Evolutionary conservation across 2,888 invertebrate species (phyloP).

Genomic region (Opisthograptis luteolata): DNA sequence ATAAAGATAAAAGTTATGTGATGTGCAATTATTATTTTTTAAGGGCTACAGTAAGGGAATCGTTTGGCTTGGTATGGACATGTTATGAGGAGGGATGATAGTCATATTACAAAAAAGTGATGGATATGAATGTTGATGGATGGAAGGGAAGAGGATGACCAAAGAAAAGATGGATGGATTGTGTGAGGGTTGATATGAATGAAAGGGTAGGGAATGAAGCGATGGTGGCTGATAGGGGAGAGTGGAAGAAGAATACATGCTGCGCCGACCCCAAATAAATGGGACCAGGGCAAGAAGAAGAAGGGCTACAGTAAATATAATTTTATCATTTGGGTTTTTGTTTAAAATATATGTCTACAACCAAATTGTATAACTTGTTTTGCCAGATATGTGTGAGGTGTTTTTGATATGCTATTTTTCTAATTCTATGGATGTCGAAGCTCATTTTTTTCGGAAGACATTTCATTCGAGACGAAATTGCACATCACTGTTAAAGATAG

Average conservation of each 20-base stretch:
- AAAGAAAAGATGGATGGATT: too few species aligned
- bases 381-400: conserved; percentile 29
- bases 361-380: not conserved
- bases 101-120: too few species aligned
- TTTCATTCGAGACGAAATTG: conserved; percentile 44
- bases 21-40: conserved; percentile 33
- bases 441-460: conserved; percentile 31
- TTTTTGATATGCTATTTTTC: conserved; percentile 28
- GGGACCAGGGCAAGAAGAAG: too few species aligned
- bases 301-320: not conserved
- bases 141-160: too few species aligned
- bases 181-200: too few species aligned
- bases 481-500: conserved; percentile 57
- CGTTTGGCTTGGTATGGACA: too few species aligned
- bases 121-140: too few species aligned
- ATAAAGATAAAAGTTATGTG: conserved; percentile 24
- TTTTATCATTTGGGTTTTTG: not conserved
- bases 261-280: too few species aligned
- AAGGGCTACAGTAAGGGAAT: not conserved
- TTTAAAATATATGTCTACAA: not conserved
- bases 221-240: too few species aligned
- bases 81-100: too few species aligned
- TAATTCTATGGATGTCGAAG: conserved; percentile 6
- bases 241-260: too few species aligned
- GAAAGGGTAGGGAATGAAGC: too few species aligned